Conservation (phyloP, 2,113 vertebrate species). For the Manacus vitellinus region DNA sequence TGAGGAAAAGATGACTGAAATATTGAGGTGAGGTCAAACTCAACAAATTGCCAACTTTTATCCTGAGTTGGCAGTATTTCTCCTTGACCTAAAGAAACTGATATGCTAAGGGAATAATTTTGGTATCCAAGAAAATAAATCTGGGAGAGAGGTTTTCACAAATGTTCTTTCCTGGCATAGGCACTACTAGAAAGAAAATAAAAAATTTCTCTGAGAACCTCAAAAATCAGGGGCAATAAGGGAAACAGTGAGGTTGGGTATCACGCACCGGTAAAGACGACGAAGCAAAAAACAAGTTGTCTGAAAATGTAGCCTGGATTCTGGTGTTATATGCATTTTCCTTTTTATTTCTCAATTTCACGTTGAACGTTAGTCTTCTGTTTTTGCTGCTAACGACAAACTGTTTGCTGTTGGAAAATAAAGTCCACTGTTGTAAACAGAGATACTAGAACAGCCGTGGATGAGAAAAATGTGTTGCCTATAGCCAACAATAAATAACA, state of each 20-base stretch:
- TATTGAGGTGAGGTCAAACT: neutral
- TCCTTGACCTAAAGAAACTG: slow-evolving; percentile 41
- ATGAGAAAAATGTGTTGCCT: neutral
- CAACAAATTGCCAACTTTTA: neutral
- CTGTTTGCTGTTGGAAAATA: slow-evolving; percentile 78
- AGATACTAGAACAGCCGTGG: slow-evolving; percentile 5
- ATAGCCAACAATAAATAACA: slow-evolving; percentile 21
- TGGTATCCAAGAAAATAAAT: slow-evolving; percentile 11
- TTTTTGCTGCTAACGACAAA: slow-evolving; percentile 81
- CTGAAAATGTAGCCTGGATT: slow-evolving; percentile 79
- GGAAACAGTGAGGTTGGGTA: neutral
- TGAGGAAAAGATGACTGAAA: slow-evolving; percentile 42
- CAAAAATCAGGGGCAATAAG: neutral
- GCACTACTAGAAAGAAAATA: neutral
- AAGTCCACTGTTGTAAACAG: slow-evolving; percentile 24
- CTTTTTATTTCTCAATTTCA: slow-evolving; percentile 81
- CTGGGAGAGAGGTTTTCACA: neutral
- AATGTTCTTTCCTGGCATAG: neutral
- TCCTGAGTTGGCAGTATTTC: neutral
- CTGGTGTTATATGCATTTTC: slow-evolving; percentile 90
- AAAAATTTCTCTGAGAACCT: neutral
- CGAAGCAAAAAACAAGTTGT: slow-evolving; percentile 88
- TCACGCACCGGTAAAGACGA: slow-evolving; percentile 79
- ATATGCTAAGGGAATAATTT: neutral
- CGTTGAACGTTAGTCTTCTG: slow-evolving; percentile 78